Percentiles rank a stretch among this genome's conserved stretches.
Conservation (phyloP, 2,113 vertebrate genomes). For the Neopipo cinnamomea region DNA sequence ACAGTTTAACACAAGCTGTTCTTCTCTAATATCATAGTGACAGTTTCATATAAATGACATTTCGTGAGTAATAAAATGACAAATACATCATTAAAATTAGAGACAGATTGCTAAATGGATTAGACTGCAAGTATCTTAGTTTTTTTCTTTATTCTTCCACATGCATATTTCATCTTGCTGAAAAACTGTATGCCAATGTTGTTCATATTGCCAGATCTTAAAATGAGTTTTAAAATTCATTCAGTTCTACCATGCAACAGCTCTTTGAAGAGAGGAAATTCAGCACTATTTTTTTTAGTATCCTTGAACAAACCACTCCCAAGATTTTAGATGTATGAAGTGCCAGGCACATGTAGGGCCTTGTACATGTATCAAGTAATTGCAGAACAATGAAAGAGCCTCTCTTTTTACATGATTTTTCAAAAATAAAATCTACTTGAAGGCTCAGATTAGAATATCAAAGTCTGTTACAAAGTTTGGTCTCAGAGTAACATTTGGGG, state of each 20-base stretch:
- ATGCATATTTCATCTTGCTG: constrained; percentile 41
- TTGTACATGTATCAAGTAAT: not conserved
- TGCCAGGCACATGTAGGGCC: not conserved
- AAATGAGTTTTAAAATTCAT: constrained; percentile 41
- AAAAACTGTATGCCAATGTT: constrained; percentile 43
- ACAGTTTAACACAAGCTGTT: constrained; percentile 64
- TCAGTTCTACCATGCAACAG: not conserved
- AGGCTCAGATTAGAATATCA: not conserved
- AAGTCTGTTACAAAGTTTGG: not conserved
- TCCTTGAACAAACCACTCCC: not conserved
- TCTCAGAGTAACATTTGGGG: not conserved
- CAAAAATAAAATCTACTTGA: not conserved
- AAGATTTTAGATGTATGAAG: not conserved
- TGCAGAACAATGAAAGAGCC: not conserved
- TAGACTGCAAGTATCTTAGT: constrained; percentile 34
- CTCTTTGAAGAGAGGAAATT: not conserved
- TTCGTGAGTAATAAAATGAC: constrained; percentile 57
- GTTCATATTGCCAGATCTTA: constrained; percentile 32
- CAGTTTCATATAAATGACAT: constrained; percentile 62
- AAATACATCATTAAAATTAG: constrained; percentile 68
- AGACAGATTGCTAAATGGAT: constrained; percentile 64
- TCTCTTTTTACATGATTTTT: not conserved
- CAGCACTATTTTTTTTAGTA: not conserved
- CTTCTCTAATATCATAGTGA: constrained; percentile 52
- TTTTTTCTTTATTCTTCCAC: constrained; percentile 43